Evolutionary conservation across 1,140 invertebrate species (phyloP).

Genomic region (Heliothis virescens): DNA sequence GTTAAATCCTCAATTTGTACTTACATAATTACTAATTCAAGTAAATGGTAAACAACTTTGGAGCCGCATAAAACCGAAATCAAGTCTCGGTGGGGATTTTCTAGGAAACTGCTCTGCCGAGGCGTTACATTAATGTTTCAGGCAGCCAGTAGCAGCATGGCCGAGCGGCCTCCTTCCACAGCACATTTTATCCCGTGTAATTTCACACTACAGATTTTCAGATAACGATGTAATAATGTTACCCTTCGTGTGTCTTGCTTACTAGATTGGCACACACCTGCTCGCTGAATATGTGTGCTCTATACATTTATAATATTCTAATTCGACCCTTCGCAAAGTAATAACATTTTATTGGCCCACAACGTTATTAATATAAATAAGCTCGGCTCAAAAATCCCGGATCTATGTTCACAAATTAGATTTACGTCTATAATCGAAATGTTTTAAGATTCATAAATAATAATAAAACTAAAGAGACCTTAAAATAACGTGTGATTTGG

Average conservation of each 20-base stretch:
- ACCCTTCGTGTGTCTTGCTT: conserved; percentile 46
- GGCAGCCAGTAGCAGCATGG: conserved; percentile 54
- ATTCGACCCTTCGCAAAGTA: conserved; percentile 39
- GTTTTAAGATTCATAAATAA: conserved; percentile 33
- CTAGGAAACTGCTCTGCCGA: conserved; percentile 63
- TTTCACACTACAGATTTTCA: conserved; percentile 77
- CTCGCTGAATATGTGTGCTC: conserved; percentile 32
- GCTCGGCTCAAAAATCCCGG: background rate
- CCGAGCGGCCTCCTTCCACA: conserved; percentile 60
- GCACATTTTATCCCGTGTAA: conserved; percentile 72
- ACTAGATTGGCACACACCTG: conserved; percentile 40
- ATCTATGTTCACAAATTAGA: background rate
- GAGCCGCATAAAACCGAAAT: conserved; percentile 70
- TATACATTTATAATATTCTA: conserved; percentile 45
- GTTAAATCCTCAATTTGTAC: conserved; percentile 45
- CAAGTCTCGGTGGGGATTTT: conserved; percentile 70
- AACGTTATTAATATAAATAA: conserved; percentile 34
- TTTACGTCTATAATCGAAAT: background rate
- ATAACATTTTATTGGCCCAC: conserved; percentile 36
- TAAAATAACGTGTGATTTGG: conserved; percentile 42
- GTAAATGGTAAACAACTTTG: conserved; percentile 56
- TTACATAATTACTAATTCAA: conserved; percentile 59
- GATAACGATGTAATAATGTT: conserved; percentile 67
- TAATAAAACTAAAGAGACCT: conserved; percentile 29
- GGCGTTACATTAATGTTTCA: conserved; percentile 80